Evolutionary conservation across 1,140 invertebrate genomes (phyloP).

Genomic region (Pissodes strobi): DNA sequence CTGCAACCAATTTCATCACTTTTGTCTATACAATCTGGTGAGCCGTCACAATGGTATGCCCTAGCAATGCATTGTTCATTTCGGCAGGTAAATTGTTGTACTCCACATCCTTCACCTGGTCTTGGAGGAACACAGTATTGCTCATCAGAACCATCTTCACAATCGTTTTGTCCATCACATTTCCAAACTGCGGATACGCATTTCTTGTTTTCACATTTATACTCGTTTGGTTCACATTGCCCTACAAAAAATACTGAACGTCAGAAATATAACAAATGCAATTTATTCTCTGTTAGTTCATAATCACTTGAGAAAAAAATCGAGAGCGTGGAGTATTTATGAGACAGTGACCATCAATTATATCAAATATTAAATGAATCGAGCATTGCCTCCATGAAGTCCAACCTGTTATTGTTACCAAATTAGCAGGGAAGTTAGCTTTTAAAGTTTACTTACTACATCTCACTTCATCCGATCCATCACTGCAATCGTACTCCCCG

Average conservation of each 20-base stretch:
- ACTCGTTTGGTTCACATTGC: conserved; percentile 93
- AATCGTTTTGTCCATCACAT: conserved; percentile 90
- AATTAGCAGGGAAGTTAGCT: not conserved
- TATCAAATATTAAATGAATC: no score
- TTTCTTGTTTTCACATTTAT: conserved; percentile 81
- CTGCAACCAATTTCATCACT: conserved; percentile 89
- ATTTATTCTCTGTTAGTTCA: no score
- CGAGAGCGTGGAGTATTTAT: no score
- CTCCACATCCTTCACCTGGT: conserved; percentile 72
- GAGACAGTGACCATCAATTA: no score
- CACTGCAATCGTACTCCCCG: conserved; percentile 77
- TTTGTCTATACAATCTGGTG: conserved; percentile 81
- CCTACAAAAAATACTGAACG: conserved; percentile 41
- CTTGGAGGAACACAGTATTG: conserved; percentile 63
- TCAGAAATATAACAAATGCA: no score
- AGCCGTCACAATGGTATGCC: conserved; percentile 90
- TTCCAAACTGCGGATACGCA: conserved; percentile 92
- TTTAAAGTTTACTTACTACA: conserved; percentile 73
- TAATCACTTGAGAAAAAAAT: no score
- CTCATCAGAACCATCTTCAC: conserved; percentile 88
- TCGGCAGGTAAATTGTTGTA: conserved; percentile 84
- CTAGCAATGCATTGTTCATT: conserved; percentile 89
- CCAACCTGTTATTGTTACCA: not conserved
- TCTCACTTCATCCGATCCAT: conserved; percentile 86
- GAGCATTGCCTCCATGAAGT: no score